A percentile compares a stretch with the other conserved stretches of the same genome.
phyloP scores from a whole-genome alignment of 2,797 vertebrate species.

The Pangasius djambal region DNA sequence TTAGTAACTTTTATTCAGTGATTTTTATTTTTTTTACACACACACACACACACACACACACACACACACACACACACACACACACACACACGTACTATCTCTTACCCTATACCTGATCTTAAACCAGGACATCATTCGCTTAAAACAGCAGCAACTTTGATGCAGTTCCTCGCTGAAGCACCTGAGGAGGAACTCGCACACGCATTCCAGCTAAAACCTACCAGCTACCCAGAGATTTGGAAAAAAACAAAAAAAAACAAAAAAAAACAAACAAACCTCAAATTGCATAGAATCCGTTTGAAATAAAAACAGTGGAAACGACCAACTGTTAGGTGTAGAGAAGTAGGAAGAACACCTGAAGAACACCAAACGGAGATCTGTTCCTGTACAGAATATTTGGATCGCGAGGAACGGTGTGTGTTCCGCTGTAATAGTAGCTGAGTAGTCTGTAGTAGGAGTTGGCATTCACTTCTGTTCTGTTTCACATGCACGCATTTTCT shows the following conservation, averaged over 20 bases:
- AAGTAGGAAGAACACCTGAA: slow-evolving; percentile 6
- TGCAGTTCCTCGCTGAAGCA: slow-evolving; percentile 42
- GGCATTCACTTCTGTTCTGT: slow-evolving; percentile 9
- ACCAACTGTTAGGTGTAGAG: slow-evolving; percentile 1
- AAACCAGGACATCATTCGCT: slow-evolving; percentile 8
- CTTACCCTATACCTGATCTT: slow-evolving; percentile 26
- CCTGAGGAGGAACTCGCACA: slow-evolving; percentile 43
- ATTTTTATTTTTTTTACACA: background rate
- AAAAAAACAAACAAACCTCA: background rate
- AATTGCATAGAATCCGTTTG: slow-evolving; percentile 55
- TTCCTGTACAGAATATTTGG: slow-evolving; percentile 40
- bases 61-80: slow-evolving; percentile 15
- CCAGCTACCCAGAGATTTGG: slow-evolving; percentile 9
- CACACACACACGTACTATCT: background rate
- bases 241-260: background rate
- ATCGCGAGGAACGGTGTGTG: slow-evolving; percentile 12
- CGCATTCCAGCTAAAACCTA: slow-evolving; percentile 15
- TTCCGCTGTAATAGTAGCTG: background rate
- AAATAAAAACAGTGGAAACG: background rate
- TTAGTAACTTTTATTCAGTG: background rate
- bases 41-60: slow-evolving; percentile 4
- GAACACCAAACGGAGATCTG: slow-evolving; percentile 16
- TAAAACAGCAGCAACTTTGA: slow-evolving; percentile 31
- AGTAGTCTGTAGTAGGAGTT: slow-evolving; percentile 4
- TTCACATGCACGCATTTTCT: background rate